Evolutionary conservation across 2,113 vertebrate genomes (phyloP).

Genomic region (Pelecanus crispus): DNA sequence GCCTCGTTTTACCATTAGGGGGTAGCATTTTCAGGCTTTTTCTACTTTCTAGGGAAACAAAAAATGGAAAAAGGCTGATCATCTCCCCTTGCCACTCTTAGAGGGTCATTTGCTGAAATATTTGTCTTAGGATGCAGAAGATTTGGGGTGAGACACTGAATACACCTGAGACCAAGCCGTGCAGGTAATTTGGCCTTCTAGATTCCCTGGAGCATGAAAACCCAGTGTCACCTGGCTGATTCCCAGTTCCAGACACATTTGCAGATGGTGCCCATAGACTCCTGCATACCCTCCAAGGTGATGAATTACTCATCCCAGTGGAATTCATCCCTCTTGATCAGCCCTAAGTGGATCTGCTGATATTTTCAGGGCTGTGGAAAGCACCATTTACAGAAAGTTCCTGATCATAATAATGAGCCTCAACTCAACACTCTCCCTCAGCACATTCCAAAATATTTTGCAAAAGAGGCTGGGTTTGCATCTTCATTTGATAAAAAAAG

Average conservation of each 20-base stretch:
- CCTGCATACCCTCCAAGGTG: not conserved
- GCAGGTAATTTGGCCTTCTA: not conserved
- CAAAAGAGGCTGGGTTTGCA: not conserved
- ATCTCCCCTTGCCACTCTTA: not conserved
- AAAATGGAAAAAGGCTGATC: not conserved
- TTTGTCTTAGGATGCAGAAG: not conserved
- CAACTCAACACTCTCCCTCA: not conserved
- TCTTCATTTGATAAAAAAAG: not conserved
- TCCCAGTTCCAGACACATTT: not conserved
- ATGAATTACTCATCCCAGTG: not conserved
- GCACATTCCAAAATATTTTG: not conserved
- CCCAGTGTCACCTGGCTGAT: not conserved
- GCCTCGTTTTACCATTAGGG: not conserved
- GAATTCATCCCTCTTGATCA: not conserved
- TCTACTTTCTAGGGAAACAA: not conserved
- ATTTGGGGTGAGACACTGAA: not conserved
- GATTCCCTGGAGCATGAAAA: not conserved
- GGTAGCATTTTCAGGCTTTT: slow-evolving; percentile 40
- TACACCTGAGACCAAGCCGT: not conserved
- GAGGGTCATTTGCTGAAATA: not conserved
- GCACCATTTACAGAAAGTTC: not conserved
- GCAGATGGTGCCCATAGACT: not conserved
- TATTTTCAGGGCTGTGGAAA: not conserved
- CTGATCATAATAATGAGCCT: not conserved
- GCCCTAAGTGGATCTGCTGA: not conserved